Evolutionary conservation across 2,113 vertebrate species (phyloP).

Genomic region (Colius striatus): DNA sequence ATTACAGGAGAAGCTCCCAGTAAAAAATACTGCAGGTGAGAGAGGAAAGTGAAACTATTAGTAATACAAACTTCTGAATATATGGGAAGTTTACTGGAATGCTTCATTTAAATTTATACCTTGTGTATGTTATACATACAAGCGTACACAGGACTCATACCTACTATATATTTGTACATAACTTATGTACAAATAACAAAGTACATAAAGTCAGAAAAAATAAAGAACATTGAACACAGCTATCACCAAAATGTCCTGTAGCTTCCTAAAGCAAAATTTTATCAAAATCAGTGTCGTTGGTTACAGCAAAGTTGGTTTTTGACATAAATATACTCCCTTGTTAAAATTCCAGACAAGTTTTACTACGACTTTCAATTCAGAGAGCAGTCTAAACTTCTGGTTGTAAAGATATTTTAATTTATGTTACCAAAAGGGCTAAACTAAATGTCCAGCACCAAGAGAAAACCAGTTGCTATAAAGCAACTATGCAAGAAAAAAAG

Average conservation of each 20-base stretch:
- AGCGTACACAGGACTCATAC: rapidly evolving
- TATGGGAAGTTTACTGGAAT: not conserved
- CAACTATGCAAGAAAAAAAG: not conserved
- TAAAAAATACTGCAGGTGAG: not conserved
- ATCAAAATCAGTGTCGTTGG: not conserved
- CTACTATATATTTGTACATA: not conserved
- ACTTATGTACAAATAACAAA: not conserved
- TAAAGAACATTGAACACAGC: not conserved
- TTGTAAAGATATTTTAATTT: slow-evolving; percentile 25
- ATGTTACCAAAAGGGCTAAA: not conserved
- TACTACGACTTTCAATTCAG: not conserved
- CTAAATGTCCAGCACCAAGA: not conserved
- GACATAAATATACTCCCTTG: not conserved
- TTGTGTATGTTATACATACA: not conserved
- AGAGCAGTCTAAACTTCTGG: not conserved
- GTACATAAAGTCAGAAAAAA: not conserved
- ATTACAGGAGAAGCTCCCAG: not conserved
- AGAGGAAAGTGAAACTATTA: not conserved
- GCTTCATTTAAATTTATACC: not conserved
- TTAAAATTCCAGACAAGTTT: not conserved
- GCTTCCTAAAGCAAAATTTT: not conserved
- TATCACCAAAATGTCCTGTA: not conserved
- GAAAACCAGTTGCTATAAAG: not conserved
- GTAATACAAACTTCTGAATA: not conserved
- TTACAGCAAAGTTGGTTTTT: not conserved